A percentile compares a stretch with the other conserved stretches of the same genome.
phyloP scores from a whole-genome alignment of 1,140 invertebrate genomes.

The Micrasema longulum region DNA sequence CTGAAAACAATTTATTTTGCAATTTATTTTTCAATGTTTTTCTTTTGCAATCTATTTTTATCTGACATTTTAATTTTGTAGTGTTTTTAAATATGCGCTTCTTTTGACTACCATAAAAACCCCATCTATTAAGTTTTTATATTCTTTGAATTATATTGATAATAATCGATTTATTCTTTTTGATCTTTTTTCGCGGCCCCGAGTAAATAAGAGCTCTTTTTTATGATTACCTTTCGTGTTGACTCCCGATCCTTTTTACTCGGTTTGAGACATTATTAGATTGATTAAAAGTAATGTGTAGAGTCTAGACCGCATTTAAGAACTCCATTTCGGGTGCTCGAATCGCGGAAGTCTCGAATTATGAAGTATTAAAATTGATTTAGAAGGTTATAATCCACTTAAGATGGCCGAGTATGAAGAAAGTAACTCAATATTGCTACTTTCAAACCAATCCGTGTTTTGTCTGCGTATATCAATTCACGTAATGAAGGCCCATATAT shows the following conservation, averaged over 20 bases:
- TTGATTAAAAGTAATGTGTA: not conserved
- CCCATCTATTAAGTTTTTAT: slow-evolving; percentile 5
- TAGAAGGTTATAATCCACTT: slow-evolving; percentile 55
- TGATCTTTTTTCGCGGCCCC: not conserved
- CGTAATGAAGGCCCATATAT: too few species aligned
- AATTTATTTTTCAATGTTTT: too few species aligned
- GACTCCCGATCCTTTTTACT: not conserved
- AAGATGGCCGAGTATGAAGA: slow-evolving; percentile 43
- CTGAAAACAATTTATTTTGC: too few species aligned
- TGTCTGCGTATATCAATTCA: too few species aligned
- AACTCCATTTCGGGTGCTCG: slow-evolving; percentile 20
- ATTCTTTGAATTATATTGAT: not conserved
- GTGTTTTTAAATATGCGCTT: too few species aligned
- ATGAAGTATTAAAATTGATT: slow-evolving; percentile 54
- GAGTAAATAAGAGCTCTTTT: not conserved
- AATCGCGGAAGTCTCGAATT: slow-evolving; percentile 52
- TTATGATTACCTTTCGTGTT: not conserved
- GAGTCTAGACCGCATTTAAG: slow-evolving; percentile 25
- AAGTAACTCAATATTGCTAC: slow-evolving; percentile 35
- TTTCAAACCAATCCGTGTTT: too few species aligned
- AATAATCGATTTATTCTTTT: too few species aligned
- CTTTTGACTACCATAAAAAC: slow-evolving; percentile 2
- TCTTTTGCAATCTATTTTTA: too few species aligned
- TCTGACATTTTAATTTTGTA: too few species aligned
- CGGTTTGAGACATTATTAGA: not conserved